phyloP scores from a whole-genome alignment of 2,888 invertebrate species.

The Tipula vernalis region DNA sequence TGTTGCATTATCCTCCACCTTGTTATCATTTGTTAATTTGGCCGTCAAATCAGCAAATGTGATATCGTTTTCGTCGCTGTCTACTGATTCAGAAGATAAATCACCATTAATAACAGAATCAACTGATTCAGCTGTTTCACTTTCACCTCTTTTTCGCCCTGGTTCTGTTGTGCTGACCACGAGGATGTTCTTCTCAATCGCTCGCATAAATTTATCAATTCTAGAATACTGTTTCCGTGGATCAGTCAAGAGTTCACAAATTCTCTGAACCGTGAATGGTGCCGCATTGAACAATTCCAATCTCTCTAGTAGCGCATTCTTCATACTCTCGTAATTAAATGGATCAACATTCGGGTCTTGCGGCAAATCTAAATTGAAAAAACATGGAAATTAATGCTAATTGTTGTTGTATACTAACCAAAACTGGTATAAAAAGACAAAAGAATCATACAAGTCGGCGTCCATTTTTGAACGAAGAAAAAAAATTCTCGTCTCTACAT shows the following conservation, averaged over 20 bases:
- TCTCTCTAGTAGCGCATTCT: constrained; percentile 65
- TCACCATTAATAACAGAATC: constrained; percentile 38
- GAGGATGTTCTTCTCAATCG: constrained; percentile 87
- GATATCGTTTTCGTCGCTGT: constrained; percentile 17
- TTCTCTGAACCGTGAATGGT: constrained; percentile 90
- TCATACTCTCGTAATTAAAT: constrained; percentile 82
- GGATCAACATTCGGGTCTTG: constrained; percentile 84
- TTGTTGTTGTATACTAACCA: not conserved
- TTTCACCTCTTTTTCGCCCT: constrained; percentile 46
- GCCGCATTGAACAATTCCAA: constrained; percentile 76
- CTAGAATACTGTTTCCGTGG: constrained; percentile 91
- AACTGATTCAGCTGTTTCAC: constrained; percentile 53
- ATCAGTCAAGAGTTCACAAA: constrained; percentile 84
- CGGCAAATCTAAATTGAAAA: constrained; percentile 50
- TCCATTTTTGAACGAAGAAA: constrained; percentile 5
- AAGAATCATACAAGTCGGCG: not conserved
- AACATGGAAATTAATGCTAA: constrained; percentile 16
- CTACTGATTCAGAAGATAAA: constrained; percentile 30
- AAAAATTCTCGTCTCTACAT: constrained; percentile 15
- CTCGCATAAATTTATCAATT: constrained; percentile 93
- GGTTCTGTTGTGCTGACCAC: constrained; percentile 70
- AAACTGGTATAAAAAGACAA: not conserved
- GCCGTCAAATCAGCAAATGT: constrained; percentile 13
- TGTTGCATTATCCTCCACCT: not conserved
- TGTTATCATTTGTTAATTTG: not conserved